phyloP scores from a whole-genome alignment of 2,113 vertebrate species.

The Poecilia latipinna region DNA sequence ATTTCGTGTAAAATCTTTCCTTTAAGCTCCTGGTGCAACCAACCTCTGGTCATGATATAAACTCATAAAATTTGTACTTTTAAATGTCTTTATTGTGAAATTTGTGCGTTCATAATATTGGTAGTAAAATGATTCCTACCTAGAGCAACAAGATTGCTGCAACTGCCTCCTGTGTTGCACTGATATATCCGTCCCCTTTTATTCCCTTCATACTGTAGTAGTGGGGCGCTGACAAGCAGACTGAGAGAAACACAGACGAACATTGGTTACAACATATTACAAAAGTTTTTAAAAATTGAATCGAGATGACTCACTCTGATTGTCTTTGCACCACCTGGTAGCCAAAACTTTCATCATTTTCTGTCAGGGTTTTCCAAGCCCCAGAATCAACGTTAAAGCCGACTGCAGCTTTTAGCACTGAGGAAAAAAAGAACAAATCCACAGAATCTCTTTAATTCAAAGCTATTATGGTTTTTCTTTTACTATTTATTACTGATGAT shows the following conservation, averaged over 20 bases:
- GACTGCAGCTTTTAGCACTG: conserved; percentile 49
- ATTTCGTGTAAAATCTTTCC: no score
- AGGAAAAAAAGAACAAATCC: not conserved
- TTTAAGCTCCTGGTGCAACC: no score
- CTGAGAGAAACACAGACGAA: conserved; percentile 50
- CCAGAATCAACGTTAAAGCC: conserved; percentile 73
- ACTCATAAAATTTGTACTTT: no score
- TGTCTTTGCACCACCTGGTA: conserved; percentile 74
- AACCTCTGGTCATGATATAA: no score
- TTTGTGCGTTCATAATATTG: no score
- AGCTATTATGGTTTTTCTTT: not conserved
- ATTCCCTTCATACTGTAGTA: conserved; percentile 29
- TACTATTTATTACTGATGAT: not conserved
- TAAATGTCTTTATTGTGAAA: not conserved
- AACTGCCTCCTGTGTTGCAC: conserved; percentile 34
- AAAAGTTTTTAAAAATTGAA: no score
- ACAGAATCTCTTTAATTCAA: not conserved
- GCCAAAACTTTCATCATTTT: conserved; percentile 63
- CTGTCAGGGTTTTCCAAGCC: conserved; percentile 58
- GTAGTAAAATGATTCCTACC: conserved; percentile 30
- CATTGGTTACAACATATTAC: not conserved
- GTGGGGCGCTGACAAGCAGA: conserved; percentile 75
- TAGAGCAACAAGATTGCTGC: not conserved
- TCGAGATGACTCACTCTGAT: conserved; percentile 40
- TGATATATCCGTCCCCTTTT: conserved; percentile 56